phyloP scores from a whole-genome alignment of 2,113 vertebrate genomes.

The Lophochroa leadbeateri region DNA sequence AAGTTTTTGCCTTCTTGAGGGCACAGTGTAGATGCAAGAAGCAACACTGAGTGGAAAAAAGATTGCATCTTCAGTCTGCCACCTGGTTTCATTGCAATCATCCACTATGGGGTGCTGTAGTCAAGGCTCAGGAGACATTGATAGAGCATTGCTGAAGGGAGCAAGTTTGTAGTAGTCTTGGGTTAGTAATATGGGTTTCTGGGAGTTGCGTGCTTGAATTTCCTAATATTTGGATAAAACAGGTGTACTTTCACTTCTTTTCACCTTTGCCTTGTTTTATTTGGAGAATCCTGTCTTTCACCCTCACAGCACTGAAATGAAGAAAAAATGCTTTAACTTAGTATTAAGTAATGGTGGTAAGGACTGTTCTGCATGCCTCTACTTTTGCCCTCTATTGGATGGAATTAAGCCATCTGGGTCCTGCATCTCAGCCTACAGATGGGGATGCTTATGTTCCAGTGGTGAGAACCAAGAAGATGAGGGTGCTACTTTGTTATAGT shows the following conservation, averaged over 20 bases:
- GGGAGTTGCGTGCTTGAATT: background rate
- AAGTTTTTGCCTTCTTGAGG: background rate
- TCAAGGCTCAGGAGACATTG: background rate
- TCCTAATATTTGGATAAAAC: background rate
- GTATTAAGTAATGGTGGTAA: fast-evolving
- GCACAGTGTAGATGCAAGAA: background rate
- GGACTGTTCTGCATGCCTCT: background rate
- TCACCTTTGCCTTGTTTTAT: background rate
- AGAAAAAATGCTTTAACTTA: background rate
- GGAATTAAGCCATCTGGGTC: background rate
- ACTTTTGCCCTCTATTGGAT: background rate
- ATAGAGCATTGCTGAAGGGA: background rate
- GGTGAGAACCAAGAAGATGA: background rate
- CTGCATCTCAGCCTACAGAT: background rate
- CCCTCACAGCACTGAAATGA: background rate
- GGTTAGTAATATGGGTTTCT: background rate
- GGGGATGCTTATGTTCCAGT: background rate
- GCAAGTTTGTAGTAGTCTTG: background rate
- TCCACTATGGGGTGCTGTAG: constrained; percentile 15
- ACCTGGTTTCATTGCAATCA: background rate
- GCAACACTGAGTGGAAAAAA: background rate
- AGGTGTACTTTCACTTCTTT: background rate
- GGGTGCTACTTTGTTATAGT: background rate
- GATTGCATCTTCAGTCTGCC: background rate
- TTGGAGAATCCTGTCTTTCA: background rate